Evolutionary conservation across 2,113 vertebrate species (phyloP), one percentile per base, ranked within the genome.

Genomic region (Ailuropoda melanoleuca): DNA sequence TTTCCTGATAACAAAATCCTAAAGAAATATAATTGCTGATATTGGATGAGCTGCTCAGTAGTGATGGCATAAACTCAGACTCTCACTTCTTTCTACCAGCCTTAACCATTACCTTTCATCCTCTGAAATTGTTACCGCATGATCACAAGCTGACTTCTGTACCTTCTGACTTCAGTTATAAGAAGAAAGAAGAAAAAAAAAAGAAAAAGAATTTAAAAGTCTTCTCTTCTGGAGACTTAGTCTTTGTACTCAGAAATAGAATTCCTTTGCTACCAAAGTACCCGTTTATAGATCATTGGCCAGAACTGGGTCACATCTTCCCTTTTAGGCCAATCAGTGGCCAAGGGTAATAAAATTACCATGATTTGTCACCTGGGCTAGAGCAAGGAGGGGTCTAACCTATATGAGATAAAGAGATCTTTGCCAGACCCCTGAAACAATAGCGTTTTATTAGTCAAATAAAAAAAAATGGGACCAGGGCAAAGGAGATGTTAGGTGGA

Each of bases 181-280:
- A 93, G 80, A 90, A 78, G 3, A 29, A 84, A 68, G 37, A 77
- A 86, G 13, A 21, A 43, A 84, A 26, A 26, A 39, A 48, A 53
- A 29, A 72, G 24, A 62, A 68, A 58, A n/a, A 62, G 11, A 72
- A 87, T 34, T 85, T 15, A 64, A 43, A 88, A 48, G 13, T 48
- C 12, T 74, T 74, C 34, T 92, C 60, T 95, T 78, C 21, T 83
- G 50, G 11, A 58, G 23, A 80, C 21, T 60, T 92, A 26, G 24
- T 13, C 21, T 94, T 97, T 90, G n/a, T 62, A 66, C 70, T 80
- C 24, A 75, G 95, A 78, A 95, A 53, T 56, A 96, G 72, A 81
- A 62, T 75, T 75, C 66, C 14, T 88, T 46, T 88, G 34, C 29
- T 70, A 53, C 31, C n/a, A 88, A 48, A 93, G 9, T n/a, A 37